Base-by-base conservation (phyloP, 2,888 invertebrate genomes). In the Petrolisthes manimaculis region DNA sequence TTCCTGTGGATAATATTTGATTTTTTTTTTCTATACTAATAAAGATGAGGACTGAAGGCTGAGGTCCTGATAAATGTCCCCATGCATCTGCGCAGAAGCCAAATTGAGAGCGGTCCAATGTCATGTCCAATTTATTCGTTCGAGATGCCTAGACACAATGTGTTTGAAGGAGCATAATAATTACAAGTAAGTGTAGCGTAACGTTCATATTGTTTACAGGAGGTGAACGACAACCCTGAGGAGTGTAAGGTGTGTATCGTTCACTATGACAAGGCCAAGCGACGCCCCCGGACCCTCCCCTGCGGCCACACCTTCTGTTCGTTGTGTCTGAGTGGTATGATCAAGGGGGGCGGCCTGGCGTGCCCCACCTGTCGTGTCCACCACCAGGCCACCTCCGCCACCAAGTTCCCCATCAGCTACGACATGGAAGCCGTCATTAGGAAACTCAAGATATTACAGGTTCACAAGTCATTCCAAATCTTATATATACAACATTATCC, bases 251-350 rank as follows among this genome's bases (percentile, higher is more conserved):
- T 86, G 67, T 86, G 86, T 55, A 67, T 78, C 67, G 69, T 24
- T 18, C 51, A 77, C 83, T 86, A 86, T 54, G 78, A 86, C 78
- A 78, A 67, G 18, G 67, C 54, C 3, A 79, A 86, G 55, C 61
- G 78, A 18, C 61, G 86, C 2, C 86, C 86, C 4, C 53, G 82
- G 56, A 78, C 77, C 51, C 77, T 86, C 51, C 86, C 86, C 54
- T 86, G 86, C 54, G 86, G 86, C 24, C 86, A 86, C 86, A 83
- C 86, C 61, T 86, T 86, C 78, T 86, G 86, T 78, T 83, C 86
- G 4, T 67, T 82, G 9, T 86, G 86, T 37, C 51, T 86, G 18
- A 3, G 24, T 9, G 83, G 67, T 53, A 69, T 78, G 77, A 77
- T 86, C 71, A 78, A 83, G 83, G 67, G 69, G 67, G 77, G 54